Base-by-base conservation (phyloP, 2,888 invertebrate genomes). In the Pristionchus mayeri region DNA sequence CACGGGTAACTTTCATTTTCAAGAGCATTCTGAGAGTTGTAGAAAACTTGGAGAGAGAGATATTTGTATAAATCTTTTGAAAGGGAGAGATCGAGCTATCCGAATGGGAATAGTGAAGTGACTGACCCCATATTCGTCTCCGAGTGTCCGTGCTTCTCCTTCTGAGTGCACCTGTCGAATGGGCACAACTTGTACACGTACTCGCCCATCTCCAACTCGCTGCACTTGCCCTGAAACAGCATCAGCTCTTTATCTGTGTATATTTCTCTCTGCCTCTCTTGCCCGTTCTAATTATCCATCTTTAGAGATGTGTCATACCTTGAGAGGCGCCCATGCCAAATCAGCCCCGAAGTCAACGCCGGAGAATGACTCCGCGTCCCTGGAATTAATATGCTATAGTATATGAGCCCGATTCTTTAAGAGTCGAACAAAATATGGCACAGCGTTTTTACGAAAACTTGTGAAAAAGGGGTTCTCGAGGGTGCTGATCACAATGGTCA, bases 301-400 rank as follows among this genome's bases (percentile, higher is more conserved):
- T 13, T n/a, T 27, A 16, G 18, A 3, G 21, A 37, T 24, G 18
- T 37, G 37, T 0, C 30, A 27, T 44, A 75, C 90, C 92, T 97
- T 96, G 78, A 99, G 94, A 0, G 96, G 94, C 2, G 96, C 96
- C 94, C 96, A 99, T 93, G 97, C 97, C 89, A 96, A 96, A 78
- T 97, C 95, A 0, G 95, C 94, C 0, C 99, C 99, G 93, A 96
- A 97, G 93, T 99, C 98, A 92, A 96, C 95, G 81, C 95, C 95
- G 34, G 97, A 86, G 80, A 92, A 93, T 30, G 86, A 85, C 60
- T 92, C 91, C 40, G 92, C 88, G 37, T 92, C 90, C 3, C 92
- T 90, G 85, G 78, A 88, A 91, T n/a, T n/a, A n/a, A n/a, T n/a
- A n/a, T n/a, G n/a, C n/a, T n/a, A n/a, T n/a, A n/a, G n/a, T n/a